Evolutionary conservation across 2,797 vertebrate species (phyloP), one percentile per base, ranked within the genome.

Genomic region (Chaetophractus vellerosus): DNA sequence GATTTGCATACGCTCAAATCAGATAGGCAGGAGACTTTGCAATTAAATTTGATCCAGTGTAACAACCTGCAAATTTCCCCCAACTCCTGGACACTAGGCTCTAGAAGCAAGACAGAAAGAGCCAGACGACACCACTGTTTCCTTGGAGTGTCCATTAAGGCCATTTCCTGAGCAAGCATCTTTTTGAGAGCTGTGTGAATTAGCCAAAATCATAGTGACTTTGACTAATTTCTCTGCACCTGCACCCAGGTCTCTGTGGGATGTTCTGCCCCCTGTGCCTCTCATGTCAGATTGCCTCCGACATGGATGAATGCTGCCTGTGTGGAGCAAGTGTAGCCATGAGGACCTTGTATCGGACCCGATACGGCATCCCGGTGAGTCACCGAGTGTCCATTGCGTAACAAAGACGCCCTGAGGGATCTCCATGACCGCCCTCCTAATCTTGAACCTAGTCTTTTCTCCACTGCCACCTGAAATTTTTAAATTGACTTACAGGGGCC

Each of bases 241-340:
- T 31, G 31, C 9, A 0, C 26, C 6, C 76, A 99, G 98, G 98
- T 45, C 92, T 85, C 59, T 98, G 79, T 5, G 98, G 98, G 1
- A 3, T 81, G 0, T 98, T 85, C 8, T 98, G 97, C 84, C 95
- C 96, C 74, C 0, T 52, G 0, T 98, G 98, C 88, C 90, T 99
- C 6, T 98, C 98, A n/a, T 98, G 98, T 75, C 38, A 96, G 94
- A 98, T 99, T 3, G 98, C 98, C 91, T 94, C 82, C 0, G 95
- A 98, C 92, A 98, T 99, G 98, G 16, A 89, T 0, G 98, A 99
- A 97, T 99, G 97, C 96, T 99, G 98, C 96, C 38, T 98, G 57
- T 99, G 98, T 16, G 98, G 98, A 1, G 0, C 92, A 2, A 69
- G 26, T 15, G 92, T 97, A 81, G 0, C 98, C 55, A 98, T 99